Evolutionary conservation across 2,113 vertebrate species (phyloP), one percentile per base, ranked within the genome.

Genomic region (Nerophis ophidion): DNA sequence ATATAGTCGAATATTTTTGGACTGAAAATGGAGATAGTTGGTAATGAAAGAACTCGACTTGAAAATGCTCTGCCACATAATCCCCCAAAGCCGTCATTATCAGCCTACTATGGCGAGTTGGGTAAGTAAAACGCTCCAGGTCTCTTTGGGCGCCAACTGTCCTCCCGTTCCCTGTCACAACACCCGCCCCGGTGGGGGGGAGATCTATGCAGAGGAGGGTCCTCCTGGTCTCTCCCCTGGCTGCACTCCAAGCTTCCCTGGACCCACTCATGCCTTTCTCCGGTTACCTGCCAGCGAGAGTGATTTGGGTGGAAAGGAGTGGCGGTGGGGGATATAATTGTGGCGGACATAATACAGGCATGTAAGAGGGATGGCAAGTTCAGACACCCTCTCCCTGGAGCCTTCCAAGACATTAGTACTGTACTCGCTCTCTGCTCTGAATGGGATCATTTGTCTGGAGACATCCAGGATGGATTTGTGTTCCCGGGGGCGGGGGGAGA

Each of bases 391-490:
- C 65, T 89, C 89, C 88, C 86, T 64, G 61, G 87, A 88, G 88
- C 80, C 84, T 75, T 76, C 58, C 70, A 38, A 77, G 82, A 79
- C 75, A 85, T 86, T 84, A 83, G 81, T 74, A 86, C 81, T 86
- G 79, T 83, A 79, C 68, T 74, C 80, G 74, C 79, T 75, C 83
- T 81, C 65, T 72, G 34, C 75, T 82, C 82, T 84, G 88, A 91
- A 91, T 86, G 75, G 58, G 57, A 63, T 77, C 81, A 69, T 84
- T 87, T 81, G 85, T 91, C 80, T 73, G 66, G 72, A 86, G 76
- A 89, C 88, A 87, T 85, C 70, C 74, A 82, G 81, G 81, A 81
- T 80, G 85, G 89, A 88, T 86, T 89, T 91, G 84, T 82, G 77
- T 76, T 78, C 71, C 82, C 86, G 77, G 84, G 79, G 81, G 87